Conservation (phyloP, 2,113 vertebrate species). For the Scophthalmus maximus region DNA sequence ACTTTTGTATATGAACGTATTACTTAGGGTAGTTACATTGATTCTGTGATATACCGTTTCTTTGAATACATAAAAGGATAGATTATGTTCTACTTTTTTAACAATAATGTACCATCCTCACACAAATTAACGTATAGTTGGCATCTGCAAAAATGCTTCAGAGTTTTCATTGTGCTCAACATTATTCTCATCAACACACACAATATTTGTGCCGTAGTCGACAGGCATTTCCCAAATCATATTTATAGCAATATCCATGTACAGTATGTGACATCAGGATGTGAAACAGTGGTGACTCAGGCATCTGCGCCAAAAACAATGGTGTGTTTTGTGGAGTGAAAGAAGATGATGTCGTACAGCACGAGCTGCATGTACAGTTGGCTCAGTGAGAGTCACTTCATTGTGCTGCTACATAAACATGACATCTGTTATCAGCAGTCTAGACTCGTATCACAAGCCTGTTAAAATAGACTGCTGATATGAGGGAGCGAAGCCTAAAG, state of each 20-base stretch:
- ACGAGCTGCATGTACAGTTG: not conserved
- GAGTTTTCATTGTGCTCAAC: no score
- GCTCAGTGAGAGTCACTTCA: not conserved
- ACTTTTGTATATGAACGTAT: no score
- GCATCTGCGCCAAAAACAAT: no score
- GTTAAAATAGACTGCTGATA: slow-evolving; percentile 3
- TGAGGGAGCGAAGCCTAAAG: slow-evolving; percentile 14
- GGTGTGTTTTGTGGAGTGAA: not conserved
- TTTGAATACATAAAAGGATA: no score
- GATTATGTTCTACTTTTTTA: no score
- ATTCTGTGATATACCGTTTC: no score
- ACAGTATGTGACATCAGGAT: not conserved
- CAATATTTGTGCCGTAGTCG: no score
- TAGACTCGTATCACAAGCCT: slow-evolving; percentile 29
- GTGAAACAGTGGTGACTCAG: not conserved
- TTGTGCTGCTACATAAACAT: not conserved
- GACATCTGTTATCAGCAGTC: slow-evolving; percentile 1
- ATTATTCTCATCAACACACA: no score
- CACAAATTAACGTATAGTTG: no score
- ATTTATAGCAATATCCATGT: not conserved
- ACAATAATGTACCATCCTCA: no score
- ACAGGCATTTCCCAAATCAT: not conserved
- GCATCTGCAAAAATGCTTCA: no score
- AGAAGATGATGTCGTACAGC: not conserved
- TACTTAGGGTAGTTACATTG: no score